A percentile compares a stretch with the other conserved stretches of the same genome.
Evolutionary conservation across 2,888 invertebrate genomes (phyloP).

Genomic region (Cybosia mesomella): DNA sequence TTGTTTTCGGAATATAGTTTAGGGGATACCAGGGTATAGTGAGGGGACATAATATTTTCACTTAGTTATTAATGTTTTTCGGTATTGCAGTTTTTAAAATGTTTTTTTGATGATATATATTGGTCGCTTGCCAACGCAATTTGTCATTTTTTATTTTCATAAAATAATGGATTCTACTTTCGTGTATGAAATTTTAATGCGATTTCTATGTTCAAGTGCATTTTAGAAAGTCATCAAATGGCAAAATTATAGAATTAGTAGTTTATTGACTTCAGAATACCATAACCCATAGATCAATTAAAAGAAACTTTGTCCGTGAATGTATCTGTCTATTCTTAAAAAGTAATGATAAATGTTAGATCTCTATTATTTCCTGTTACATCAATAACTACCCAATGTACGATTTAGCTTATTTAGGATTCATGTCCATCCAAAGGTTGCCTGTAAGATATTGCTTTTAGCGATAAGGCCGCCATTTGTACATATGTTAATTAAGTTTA

Average conservation of each 20-base stretch:
- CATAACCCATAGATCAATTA: background rate
- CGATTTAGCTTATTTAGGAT: too few species aligned
- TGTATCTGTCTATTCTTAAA: too few species aligned
- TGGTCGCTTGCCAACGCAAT: constrained; percentile 49
- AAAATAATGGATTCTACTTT: constrained; percentile 33
- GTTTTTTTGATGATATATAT: constrained; percentile 58
- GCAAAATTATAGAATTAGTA: background rate
- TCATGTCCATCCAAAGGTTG: too few species aligned
- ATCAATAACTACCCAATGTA: too few species aligned
- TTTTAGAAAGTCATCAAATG: background rate
- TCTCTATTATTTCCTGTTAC: too few species aligned
- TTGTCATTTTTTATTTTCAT: constrained; percentile 56
- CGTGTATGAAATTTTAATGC: constrained; percentile 38
- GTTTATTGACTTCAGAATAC: background rate
- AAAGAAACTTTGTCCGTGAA: too few species aligned
- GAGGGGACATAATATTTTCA: constrained; percentile 56
- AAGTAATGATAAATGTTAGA: too few species aligned
- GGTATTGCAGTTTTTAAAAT: constrained; percentile 64
- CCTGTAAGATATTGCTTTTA: too few species aligned
- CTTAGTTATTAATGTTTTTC: constrained; percentile 71
- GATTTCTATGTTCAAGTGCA: constrained; percentile 16
- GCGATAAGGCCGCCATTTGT: too few species aligned
- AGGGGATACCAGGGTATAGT: constrained; percentile 45
- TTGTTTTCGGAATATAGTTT: constrained; percentile 75
- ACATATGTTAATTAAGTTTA: too few species aligned